Evolutionary conservation across 1,140 invertebrate genomes (phyloP).

Genomic region (Drosophila busckii): DNA sequence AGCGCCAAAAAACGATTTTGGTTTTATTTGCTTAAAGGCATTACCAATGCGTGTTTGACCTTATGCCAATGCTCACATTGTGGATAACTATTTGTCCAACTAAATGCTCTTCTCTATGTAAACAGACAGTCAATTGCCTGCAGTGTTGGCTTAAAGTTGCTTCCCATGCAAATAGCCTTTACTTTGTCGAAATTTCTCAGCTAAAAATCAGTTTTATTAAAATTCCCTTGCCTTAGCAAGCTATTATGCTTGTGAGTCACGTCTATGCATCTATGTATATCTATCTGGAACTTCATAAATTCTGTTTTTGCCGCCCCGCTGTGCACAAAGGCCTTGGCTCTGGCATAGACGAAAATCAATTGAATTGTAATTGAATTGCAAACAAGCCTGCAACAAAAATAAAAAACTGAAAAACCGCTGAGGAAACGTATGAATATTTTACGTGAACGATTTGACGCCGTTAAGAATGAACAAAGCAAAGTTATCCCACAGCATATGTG

Average conservation of each 20-base stretch:
- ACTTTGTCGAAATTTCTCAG: too few relatives aligned
- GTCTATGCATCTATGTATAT: too few relatives aligned
- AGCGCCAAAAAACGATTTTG: too few relatives aligned
- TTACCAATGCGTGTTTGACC: constrained; percentile 18
- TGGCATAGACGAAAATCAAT: constrained; percentile 71
- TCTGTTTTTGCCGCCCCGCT: too few relatives aligned
- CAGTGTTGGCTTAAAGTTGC: too few relatives aligned
- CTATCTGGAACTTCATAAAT: too few relatives aligned
- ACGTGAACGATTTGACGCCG: constrained; percentile 65
- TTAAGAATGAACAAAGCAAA: constrained; percentile 26
- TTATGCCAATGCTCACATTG: constrained; percentile 12
- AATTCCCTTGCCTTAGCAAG: too few relatives aligned
- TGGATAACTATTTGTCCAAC: background rate
- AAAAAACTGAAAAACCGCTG: constrained; percentile 63
- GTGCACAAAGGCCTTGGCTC: too few relatives aligned
- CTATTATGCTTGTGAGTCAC: too few relatives aligned
- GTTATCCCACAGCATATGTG: constrained; percentile 1
- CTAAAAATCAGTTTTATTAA: too few relatives aligned
- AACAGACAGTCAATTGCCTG: background rate
- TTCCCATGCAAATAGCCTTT: too few relatives aligned
- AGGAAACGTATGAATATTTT: constrained; percentile 74
- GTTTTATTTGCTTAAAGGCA: constrained; percentile 26
- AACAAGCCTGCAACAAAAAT: too few relatives aligned
- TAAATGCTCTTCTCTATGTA: background rate
- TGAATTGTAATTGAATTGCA: constrained; percentile 74